A percentile compares a stretch with the other conserved stretches of the same genome.
These are phyloP conservation scores for Philaethria dido DNA, from an alignment of 2,888 invertebrate genomes.

Conservation along the genomic window DNA sequence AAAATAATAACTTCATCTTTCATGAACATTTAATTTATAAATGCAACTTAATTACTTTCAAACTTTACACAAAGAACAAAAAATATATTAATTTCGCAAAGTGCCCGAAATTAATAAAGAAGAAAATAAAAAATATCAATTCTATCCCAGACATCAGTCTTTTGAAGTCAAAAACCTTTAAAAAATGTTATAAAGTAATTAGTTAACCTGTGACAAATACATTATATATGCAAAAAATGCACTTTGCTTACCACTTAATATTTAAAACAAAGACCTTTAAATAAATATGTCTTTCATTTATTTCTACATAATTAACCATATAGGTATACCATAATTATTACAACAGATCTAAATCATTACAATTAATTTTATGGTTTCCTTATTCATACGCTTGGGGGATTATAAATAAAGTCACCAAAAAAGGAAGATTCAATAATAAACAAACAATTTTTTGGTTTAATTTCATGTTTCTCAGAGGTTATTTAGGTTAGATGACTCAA, in stretches of 20 bases:
- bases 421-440: background rate
- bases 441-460: background rate
- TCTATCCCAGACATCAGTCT: background rate
- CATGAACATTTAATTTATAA: background rate
- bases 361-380: conserved; percentile 13
- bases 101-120: background rate
- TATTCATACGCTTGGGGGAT: background rate
- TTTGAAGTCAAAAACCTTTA: background rate
- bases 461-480: background rate
- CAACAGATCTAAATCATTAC: background rate
- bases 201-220: background rate
- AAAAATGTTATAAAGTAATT: background rate
- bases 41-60: background rate
- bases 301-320: background rate
- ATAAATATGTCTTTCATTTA: conserved; percentile 13
- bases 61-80: background rate
- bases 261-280: background rate
- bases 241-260: background rate
- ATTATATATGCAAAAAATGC: background rate
- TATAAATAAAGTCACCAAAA: background rate
- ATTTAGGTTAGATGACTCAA: conserved; percentile 1
- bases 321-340: background rate
- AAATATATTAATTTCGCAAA: background rate
- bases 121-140: background rate
- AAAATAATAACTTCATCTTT: background rate